Evolutionary conservation across 1,140 invertebrate species (phyloP).

Genomic region (Ceratosolen solmsi): DNA sequence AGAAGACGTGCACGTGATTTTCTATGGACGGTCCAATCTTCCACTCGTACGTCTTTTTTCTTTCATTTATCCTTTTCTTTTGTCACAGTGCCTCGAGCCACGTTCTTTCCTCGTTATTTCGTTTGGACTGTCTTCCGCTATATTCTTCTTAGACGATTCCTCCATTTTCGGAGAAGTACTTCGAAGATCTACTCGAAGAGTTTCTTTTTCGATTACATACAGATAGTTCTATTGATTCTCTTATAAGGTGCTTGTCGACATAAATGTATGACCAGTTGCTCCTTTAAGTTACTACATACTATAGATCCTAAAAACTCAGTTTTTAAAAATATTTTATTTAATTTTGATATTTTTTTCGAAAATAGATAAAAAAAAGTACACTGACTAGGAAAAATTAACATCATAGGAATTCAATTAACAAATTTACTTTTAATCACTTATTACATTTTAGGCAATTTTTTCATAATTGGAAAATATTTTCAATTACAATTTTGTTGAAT

Average conservation of each 20-base stretch:
- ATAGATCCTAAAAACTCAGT: too few relatives aligned
- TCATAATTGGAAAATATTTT: too few relatives aligned
- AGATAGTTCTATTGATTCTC: not conserved
- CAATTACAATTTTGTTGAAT: too few relatives aligned
- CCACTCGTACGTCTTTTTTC: constrained; percentile 27
- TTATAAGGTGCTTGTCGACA: not conserved
- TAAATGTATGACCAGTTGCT: not conserved
- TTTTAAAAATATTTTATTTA: too few relatives aligned
- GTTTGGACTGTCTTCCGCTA: not conserved
- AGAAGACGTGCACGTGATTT: not conserved
- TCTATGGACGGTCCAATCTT: not conserved
- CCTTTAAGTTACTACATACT: too few relatives aligned
- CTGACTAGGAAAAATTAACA: too few relatives aligned
- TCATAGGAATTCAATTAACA: too few relatives aligned
- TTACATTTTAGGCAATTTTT: too few relatives aligned
- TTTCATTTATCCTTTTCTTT: constrained; percentile 1
- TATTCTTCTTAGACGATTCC: not conserved
- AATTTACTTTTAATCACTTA: too few relatives aligned
- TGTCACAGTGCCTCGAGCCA: not conserved
- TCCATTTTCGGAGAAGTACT: not conserved
- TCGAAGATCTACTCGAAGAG: not conserved
- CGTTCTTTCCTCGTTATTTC: constrained; percentile 16
- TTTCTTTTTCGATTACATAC: too few relatives aligned
- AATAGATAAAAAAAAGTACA: too few relatives aligned
- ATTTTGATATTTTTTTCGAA: too few relatives aligned